These are phyloP conservation scores for Eubucco bourcierii DNA, from an alignment of 2,113 vertebrate genomes.

Conservation along the genomic window DNA sequence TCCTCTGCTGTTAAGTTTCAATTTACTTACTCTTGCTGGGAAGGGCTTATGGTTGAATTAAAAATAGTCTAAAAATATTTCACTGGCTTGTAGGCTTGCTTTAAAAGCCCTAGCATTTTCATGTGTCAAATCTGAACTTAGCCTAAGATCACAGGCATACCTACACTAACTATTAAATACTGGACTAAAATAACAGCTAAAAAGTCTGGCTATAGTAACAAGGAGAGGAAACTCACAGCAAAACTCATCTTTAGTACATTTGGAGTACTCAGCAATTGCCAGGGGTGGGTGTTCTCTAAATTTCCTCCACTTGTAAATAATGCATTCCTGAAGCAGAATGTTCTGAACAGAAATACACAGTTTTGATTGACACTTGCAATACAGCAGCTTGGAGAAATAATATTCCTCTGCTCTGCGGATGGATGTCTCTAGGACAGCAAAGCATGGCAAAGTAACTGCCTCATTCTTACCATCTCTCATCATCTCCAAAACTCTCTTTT, in stretches of 20 bases:
- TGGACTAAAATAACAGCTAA: not conserved
- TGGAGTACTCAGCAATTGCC: not conserved
- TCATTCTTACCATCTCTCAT: not conserved
- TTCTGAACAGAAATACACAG: not conserved
- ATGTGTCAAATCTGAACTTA: conserved; percentile 51
- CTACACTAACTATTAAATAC: conserved; percentile 17
- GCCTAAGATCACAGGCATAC: conserved; percentile 24
- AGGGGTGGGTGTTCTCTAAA: not conserved
- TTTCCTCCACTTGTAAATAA: conserved; percentile 7
- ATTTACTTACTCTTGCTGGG: conserved; percentile 22
- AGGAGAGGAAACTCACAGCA: not conserved
- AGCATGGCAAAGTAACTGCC: not conserved
- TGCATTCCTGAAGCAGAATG: not conserved
- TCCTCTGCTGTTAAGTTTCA: not conserved
- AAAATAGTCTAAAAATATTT: conserved; percentile 46
- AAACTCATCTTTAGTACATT: not conserved
- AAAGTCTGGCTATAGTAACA: not conserved
- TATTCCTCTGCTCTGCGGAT: not conserved
- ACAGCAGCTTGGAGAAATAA: not conserved
- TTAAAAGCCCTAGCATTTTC: conserved; percentile 40
- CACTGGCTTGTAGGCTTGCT: conserved; percentile 42
- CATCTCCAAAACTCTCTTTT: not conserved
- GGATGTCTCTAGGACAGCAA: not conserved
- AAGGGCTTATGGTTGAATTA: not conserved
- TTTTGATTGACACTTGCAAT: not conserved